Evolutionary conservation across 2,113 vertebrate genomes (phyloP), one percentile per base, ranked within the genome.

Genomic region (Regulus satrapa): DNA sequence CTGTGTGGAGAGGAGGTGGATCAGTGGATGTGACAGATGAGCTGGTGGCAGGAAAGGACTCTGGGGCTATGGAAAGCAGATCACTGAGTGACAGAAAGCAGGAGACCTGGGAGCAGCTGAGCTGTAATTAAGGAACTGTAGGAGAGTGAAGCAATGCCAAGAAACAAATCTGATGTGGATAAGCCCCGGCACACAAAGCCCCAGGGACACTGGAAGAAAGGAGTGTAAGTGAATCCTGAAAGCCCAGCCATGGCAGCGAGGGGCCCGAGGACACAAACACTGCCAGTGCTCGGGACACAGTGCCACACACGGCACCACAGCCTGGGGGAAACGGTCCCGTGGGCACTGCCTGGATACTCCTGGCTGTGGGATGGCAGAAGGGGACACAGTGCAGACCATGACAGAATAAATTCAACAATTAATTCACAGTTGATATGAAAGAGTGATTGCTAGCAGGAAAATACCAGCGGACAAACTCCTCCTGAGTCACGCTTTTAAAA

Each of bases 391-490:
- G 3, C 13, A 12, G 24, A n/a, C 7, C 18, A 2, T 1, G 0
- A 28, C 20, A 20, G 20, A 19, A 73, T 14, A 20, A 43, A 51
- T 14, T 12, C 25, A 9, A 36, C 31, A 10, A 20, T 46, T 36
- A 43, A 38, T 52, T 55, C n/a, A 6, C 21, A 41, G 36, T 2
- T 40, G 18, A 3, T 12, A 28, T 4, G 49, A 55, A 63, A 54
- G 59, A 56, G 40, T 0, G 14, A 69, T 2, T 2, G 1, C 66
- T 48, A 41, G 25, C 14, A 67, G 61, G n/a, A 51, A 43, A 82
- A 75, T 1, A 71, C 18, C 0, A 0, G 54, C 1, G 6, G 49
- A 58, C 34, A 81, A 64, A 63, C 12, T 1, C 8, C 7, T 66
- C 28, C 61, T 34, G 0, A 41, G 56, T 20, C 34, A 29, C 1